phyloP scores from a whole-genome alignment of 2,888 invertebrate species.

The Andrena flavipes region DNA sequence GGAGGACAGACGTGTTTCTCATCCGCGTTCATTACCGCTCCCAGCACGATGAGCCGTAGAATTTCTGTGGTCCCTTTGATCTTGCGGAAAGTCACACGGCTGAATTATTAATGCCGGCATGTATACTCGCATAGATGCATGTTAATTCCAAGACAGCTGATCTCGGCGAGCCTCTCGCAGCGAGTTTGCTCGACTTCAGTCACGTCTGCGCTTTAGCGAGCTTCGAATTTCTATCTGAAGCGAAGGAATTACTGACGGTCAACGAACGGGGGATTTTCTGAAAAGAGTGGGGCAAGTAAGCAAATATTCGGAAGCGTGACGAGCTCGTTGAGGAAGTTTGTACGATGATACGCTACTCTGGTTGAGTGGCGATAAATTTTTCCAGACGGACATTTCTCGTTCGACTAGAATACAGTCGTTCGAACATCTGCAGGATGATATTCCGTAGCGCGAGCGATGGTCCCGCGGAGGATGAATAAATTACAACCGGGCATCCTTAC shows the following conservation, averaged over 20 bases:
- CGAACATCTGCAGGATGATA: constrained; percentile 45
- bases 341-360: background rate
- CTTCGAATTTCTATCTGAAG: background rate
- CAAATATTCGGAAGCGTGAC: constrained; percentile 32
- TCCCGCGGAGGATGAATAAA: constrained; percentile 56
- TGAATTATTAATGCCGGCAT: constrained; percentile 49
- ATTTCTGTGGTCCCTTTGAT: constrained; percentile 58
- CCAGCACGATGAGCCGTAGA: constrained; percentile 47
- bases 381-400: constrained; percentile 17
- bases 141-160: constrained; percentile 28
- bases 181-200: too few relatives aligned
- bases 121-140: constrained; percentile 24
- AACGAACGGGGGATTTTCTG: too few relatives aligned
- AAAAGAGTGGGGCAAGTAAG: constrained; percentile 11
- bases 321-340: background rate
- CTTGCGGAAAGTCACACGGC: constrained; percentile 28
- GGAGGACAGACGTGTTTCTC: background rate
- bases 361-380: constrained; percentile 10
- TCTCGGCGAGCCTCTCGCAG: background rate
- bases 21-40: constrained; percentile 37
- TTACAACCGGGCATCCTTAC: constrained; percentile 43
- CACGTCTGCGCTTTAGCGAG: too few relatives aligned
- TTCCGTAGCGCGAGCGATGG: constrained; percentile 3
- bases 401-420: constrained; percentile 26
- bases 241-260: background rate